Conservation (phyloP, 2,888 invertebrate species). For the Strigamia maritima region DNA sequence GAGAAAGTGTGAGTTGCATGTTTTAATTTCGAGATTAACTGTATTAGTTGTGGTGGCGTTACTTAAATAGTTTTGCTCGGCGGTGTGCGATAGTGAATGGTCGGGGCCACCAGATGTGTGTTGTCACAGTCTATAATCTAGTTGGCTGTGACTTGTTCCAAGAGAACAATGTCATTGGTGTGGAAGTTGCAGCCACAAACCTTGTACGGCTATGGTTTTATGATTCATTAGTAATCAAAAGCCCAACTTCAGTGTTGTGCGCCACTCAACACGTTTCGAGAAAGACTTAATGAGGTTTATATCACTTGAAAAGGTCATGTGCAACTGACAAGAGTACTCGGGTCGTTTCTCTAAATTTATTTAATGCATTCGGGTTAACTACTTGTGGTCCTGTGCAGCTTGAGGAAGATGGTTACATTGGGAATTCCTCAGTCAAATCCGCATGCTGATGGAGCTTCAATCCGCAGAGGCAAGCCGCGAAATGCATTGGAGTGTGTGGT, state of each 20-base stretch:
- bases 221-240: slow-evolving; percentile 20
- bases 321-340: background rate
- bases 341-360: slow-evolving; percentile 13
- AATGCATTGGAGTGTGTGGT: slow-evolving; percentile 23
- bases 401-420: slow-evolving; percentile 19
- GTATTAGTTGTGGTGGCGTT: background rate
- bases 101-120: background rate
- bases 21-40: background rate
- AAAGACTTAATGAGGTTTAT: slow-evolving; percentile 23
- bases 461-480: slow-evolving; percentile 15
- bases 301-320: slow-evolving; percentile 17
- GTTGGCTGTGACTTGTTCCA: background rate
- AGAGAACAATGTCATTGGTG: slow-evolving; percentile 6
- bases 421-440: slow-evolving; percentile 13
- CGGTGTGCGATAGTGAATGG: background rate
- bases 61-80: background rate
- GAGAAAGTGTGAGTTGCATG: background rate
- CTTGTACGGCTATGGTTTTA: background rate
- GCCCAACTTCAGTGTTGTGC: background rate
- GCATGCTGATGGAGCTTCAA: slow-evolving; percentile 23
- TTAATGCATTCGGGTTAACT: background rate
- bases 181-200: slow-evolving; percentile 15
- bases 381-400: background rate
- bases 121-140: background rate
- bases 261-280: background rate